Conservation (phyloP, 2,888 invertebrate genomes). For the Drosophila bunnanda region DNA sequence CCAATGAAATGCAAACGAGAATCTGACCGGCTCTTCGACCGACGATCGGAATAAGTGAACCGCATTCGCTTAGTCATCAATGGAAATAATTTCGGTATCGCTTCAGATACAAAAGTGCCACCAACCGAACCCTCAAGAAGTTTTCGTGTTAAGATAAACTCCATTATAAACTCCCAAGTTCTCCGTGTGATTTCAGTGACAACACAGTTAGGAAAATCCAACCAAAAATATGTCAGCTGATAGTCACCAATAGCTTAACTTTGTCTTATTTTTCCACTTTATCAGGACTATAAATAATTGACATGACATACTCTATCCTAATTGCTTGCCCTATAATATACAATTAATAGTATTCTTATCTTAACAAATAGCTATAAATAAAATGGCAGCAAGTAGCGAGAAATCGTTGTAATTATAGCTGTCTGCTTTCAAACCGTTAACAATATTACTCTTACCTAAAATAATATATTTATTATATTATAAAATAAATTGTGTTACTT, state of each 20-base stretch:
- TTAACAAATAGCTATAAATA: conserved; percentile 14
- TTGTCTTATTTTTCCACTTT: conserved; percentile 3
- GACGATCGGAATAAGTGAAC: conserved; percentile 27
- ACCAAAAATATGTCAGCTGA: background rate
- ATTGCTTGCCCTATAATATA: conserved; percentile 25
- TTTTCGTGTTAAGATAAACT: background rate
- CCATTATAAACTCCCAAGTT: background rate
- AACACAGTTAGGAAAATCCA: background rate
- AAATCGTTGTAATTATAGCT: background rate
- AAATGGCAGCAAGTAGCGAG: background rate
- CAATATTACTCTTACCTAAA: background rate
- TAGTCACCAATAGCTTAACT: conserved; percentile 10
- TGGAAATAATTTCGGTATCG: conserved; percentile 25
- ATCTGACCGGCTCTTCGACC: conserved; percentile 26
- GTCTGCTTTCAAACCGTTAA: background rate
- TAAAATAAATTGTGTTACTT: too few species aligned
- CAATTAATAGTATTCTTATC: conserved; percentile 40
- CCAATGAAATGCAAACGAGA: conserved; percentile 37
- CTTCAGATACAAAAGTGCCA: conserved; percentile 9
- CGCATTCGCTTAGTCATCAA: conserved; percentile 26
- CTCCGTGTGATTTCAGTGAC: background rate
- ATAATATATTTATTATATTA: background rate
- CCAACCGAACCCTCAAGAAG: background rate
- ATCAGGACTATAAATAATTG: conserved; percentile 28
- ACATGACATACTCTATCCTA: conserved; percentile 3